Base-by-base conservation (phyloP, 2,113 vertebrate species). In the Pitta sordida region DNA sequence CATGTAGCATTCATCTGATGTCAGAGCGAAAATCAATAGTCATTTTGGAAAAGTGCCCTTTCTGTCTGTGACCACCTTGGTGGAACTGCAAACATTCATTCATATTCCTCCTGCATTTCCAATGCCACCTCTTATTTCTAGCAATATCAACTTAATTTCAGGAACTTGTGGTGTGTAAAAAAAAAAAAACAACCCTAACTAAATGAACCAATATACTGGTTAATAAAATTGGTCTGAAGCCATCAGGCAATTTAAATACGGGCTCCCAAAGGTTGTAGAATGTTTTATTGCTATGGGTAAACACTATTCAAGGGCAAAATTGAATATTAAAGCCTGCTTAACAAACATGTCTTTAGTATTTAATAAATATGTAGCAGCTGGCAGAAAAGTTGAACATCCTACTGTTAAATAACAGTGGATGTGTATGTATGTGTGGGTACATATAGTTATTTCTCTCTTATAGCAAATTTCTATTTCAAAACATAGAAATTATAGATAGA, bases 291-390 rank as follows among this genome's bases (percentile, higher is more conserved):
- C 96, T 85, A 62, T 84, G 86, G 78, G 88, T 95, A 90, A 95
- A 96, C 97, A 94, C 83, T 91, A 88, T 78, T 96, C 92, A 97
- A 97, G 96, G 97, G 81, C 94, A 96, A 97, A 97, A 97, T 3
- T 91, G 58, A 96, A 83, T 95, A 92, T 95, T 96, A 96, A 97
- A 96, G 93, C 94, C 70, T 95, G 58, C 83, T 96, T 90, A 79
- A 89, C 74, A 97, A 96, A 96, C 88, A 95, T 51, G 91, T 78
- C 71, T 83, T 41, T 86, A 95, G 86, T 85, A 89, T 93, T 96
- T 97, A 96, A 96, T 95, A 96, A 94, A 96, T 97, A 94, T 39
- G 67, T 65, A 92, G 86, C 71, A 96, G 76, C 88, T 92, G 71
- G 81, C 77, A 81, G 68, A 39, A 79, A 74, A 94, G 55, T 83